phyloP scores from a whole-genome alignment of 2,113 vertebrate genomes.

The Chrysochloris asiatica region DNA sequence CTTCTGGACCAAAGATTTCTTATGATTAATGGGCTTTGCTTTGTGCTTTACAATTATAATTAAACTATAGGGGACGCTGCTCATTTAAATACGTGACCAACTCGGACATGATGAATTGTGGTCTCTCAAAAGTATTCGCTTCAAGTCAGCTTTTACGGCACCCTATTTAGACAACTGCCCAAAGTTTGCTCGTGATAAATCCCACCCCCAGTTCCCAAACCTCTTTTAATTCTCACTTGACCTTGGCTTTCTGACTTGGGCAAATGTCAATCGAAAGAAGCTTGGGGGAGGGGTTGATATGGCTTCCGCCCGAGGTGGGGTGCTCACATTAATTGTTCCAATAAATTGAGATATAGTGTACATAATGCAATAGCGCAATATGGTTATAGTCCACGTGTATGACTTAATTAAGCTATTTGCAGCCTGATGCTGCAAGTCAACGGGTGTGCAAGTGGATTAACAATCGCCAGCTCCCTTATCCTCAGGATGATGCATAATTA shows the following conservation, averaged over 20 bases:
- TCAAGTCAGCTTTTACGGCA: neutral
- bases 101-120: neutral
- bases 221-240: neutral
- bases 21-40: conserved; percentile 27
- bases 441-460: conserved; percentile 90
- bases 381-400: conserved; percentile 88
- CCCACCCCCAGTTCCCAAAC: neutral
- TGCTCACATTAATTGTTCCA: conserved; percentile 87
- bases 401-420: conserved; percentile 93
- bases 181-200: conserved; percentile 15
- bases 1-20: conserved; percentile 4
- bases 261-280: conserved; percentile 78
- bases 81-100: neutral
- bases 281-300: conserved; percentile 71
- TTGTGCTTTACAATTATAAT: conserved; percentile 24
- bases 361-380: conserved; percentile 86
- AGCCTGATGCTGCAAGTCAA: conserved; percentile 89
- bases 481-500: conserved; percentile 90
- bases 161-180: neutral
- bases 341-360: conserved; percentile 89
- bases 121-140: neutral
- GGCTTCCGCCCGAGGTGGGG: conserved; percentile 82
- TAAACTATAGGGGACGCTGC: neutral
- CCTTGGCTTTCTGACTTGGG: conserved; percentile 9
- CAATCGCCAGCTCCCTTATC: conserved; percentile 87